phyloP scores from a whole-genome alignment of 2,888 invertebrate genomes.

The Toxonevra muliebris region DNA sequence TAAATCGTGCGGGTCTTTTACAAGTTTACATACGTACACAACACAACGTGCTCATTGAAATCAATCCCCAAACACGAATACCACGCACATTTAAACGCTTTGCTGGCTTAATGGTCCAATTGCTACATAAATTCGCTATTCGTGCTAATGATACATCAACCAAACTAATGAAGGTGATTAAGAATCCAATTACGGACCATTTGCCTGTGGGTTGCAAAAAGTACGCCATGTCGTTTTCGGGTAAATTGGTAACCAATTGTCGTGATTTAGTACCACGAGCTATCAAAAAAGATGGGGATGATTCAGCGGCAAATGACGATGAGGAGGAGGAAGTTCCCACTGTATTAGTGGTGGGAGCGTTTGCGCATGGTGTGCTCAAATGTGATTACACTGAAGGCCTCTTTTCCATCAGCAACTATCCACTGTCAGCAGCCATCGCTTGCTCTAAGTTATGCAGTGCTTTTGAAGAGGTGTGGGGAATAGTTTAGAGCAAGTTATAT shows the following conservation, averaged over 20 bases:
- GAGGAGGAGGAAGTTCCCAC: slow-evolving; percentile 80
- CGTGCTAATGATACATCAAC: slow-evolving; percentile 88
- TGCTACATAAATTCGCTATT: slow-evolving; percentile 93
- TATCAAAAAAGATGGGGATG: slow-evolving; percentile 26
- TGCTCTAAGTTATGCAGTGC: slow-evolving; percentile 94
- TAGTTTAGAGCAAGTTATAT: slow-evolving; percentile 66
- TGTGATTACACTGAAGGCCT: slow-evolving; percentile 90
- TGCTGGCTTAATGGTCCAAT: slow-evolving; percentile 96
- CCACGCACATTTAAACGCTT: slow-evolving; percentile 97
- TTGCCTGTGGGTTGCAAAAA: slow-evolving; percentile 94
- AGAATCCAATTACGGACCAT: slow-evolving; percentile 94
- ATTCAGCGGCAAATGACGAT: slow-evolving; percentile 25
- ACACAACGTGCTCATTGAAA: slow-evolving; percentile 92
- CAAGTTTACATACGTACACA: slow-evolving; percentile 94
- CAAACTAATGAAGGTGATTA: slow-evolving; percentile 93
- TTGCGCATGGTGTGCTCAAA: slow-evolving; percentile 94
- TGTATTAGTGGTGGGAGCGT: slow-evolving; percentile 92
- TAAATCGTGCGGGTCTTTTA: slow-evolving; percentile 94
- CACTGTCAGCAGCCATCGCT: slow-evolving; percentile 94
- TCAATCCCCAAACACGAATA: slow-evolving; percentile 96
- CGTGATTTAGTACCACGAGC: slow-evolving; percentile 77
- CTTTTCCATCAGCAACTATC: slow-evolving; percentile 94
- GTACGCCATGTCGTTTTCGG: slow-evolving; percentile 88
- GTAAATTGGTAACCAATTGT: slow-evolving; percentile 75
- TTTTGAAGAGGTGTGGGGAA: slow-evolving; percentile 93